A percentile compares a stretch with the other conserved stretches of the same genome.
Evolutionary conservation across 2,888 invertebrate genomes (phyloP).

Genomic region (Aleiodes testaceus): DNA sequence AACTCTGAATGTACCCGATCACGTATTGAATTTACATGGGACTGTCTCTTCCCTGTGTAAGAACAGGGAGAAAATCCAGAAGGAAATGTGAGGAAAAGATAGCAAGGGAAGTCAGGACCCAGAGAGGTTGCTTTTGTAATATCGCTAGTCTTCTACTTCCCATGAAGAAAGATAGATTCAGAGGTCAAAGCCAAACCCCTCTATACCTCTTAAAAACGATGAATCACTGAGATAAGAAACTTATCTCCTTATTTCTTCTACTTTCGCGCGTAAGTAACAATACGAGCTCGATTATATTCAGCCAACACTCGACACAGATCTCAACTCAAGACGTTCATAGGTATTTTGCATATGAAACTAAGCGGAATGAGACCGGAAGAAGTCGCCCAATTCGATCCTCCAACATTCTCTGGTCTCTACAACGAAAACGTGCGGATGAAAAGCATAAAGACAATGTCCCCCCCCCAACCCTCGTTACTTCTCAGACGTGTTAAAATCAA

Average conservation of each 20-base stretch:
- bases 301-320: neutral
- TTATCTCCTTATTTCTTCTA: slow-evolving; percentile 42
- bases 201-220: slow-evolving; percentile 56
- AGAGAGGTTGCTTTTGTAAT: slow-evolving; percentile 52
- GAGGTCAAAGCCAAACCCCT: slow-evolving; percentile 51
- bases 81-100: neutral
- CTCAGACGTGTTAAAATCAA: slow-evolving; percentile 23
- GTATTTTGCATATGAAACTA: slow-evolving; percentile 41
- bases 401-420: slow-evolving; percentile 13
- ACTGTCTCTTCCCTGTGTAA: slow-evolving; percentile 37
- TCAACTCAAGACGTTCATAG: neutral
- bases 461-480: neutral
- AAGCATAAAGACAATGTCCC: slow-evolving; percentile 1
- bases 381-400: slow-evolving; percentile 27
- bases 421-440: slow-evolving; percentile 5
- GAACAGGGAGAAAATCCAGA: neutral
- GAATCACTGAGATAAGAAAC: slow-evolving; percentile 63
- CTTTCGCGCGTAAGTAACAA: slow-evolving; percentile 50
- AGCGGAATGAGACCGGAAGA: slow-evolving; percentile 36
- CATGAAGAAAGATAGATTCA: slow-evolving; percentile 53
- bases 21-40: slow-evolving; percentile 53
- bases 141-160: slow-evolving; percentile 63
- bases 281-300: neutral
- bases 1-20: slow-evolving; percentile 44
- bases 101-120: slow-evolving; percentile 36